Base-by-base conservation (phyloP, 2,113 vertebrate species). In the Chiloscyllium plagiosum region DNA sequence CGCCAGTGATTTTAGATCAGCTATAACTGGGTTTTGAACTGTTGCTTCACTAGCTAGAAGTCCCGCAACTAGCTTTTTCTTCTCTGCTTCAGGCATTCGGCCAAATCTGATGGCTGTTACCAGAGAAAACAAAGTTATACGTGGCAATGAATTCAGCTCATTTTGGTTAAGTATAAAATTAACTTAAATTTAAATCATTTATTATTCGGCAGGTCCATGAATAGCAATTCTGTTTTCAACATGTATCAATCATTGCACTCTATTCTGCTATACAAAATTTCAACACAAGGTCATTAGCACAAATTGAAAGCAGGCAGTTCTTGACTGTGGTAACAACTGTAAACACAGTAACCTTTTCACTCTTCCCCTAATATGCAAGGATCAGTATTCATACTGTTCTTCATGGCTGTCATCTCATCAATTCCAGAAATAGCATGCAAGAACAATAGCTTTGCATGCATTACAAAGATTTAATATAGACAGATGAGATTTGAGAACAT, bases 1-100 rank as follows among this genome's bases (percentile, higher is more conserved):
- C 96, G 99, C 99, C 97, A 99, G 98, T 78, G 98, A 98, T 97
- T 98, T 99, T 96, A 99, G 97, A 97, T 99, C 99, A 0, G 98
- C 98, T 96, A 98, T 98, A 85, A 98, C 98, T 0, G 98, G 98
- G 96, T 98, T 98, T 96, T 98, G 97, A 96, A 97, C 97, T 69
- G 97, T 97, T 72, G 94, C 37, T 95, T 99, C 98, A 0, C 97
- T 98, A 0, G 98, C 98, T 0, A 98, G 97, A 97, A 99, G 97
- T 83, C 98, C 98, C 0, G 98, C 99, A 96, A 99, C 99, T 96
- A 99, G 97, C 97, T 99, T 99, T 97, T 98, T 98, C 97, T 99
- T 99, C 97, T 99, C 99, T 0, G 98, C 98, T 96, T 99, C 99
- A 0, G 99, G 99, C 99, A 99, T 99, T 96, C 99, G 98, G 93